Base-by-base conservation (phyloP, 1,140 invertebrate species). In the Aphidius gifuensis region DNA sequence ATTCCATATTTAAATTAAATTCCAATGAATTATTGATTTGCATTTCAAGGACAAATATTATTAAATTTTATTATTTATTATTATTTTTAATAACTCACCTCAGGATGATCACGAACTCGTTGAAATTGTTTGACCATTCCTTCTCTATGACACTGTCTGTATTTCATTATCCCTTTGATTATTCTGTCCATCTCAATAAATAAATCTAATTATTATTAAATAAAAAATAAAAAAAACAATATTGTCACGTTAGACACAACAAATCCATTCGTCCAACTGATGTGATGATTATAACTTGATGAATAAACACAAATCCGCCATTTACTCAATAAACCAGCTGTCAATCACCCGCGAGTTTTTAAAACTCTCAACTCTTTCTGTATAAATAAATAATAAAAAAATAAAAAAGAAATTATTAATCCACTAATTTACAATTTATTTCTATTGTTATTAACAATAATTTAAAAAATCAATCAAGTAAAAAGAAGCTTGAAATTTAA, bases 111-210 rank as follows among this genome's bases (percentile, higher is more conserved):
- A 74, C 84, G 86, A 64, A 96, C 92, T 85, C 90, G 82, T 78
- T 92, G 80, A 79, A 96, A 96, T 78, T 96, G 92, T 79, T 93
- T 87, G 11, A 96, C 91, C 92, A 96, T 94, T 74, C 85, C 88
- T 64, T 88, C 85, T 65, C 90, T 85, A 62, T 91, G 88, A 45
- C 90, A 88, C 57, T 89, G 83, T 53, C 92, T 84, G 79, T 95
- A 96, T 74, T 87, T 86, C 87, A 95, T 93, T 57, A 96, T 90
- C 43, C 93, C 93, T 76, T 88, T 85, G 54, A 96, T 81, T 75
- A 96, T 91, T 76, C 88, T 86, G 71, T 94, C 91, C 91, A 95
- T 48, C 53, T 60, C 48, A 42, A 11, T 32, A 32, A 3, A 32
- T 32, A 60, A 16, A 16, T 16, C 16, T 16, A 16, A 16, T 16